Evolutionary conservation across 1,140 invertebrate species (phyloP).

Genomic region (Bombus balteatus): DNA sequence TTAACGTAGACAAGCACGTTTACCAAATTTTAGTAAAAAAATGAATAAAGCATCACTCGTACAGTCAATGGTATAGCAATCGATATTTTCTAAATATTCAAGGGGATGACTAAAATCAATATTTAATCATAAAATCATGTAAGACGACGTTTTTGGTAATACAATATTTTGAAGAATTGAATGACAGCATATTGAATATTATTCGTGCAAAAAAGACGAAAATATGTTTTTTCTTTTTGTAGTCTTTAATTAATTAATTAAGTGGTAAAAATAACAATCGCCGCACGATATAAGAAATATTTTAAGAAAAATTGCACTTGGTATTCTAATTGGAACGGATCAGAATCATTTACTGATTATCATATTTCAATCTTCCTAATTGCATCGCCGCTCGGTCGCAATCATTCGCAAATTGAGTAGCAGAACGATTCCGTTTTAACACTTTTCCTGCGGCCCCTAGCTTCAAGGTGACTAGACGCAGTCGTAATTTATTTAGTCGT

Average conservation of each 20-base stretch:
- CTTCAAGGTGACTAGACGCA: not conserved
- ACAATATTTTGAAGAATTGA: too few species aligned
- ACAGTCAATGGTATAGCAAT: too few species aligned
- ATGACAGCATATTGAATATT: too few species aligned
- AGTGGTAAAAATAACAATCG: not conserved
- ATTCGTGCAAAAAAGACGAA: too few species aligned
- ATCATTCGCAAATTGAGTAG: slow-evolving; percentile 24
- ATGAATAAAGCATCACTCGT: too few species aligned
- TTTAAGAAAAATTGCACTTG: not conserved
- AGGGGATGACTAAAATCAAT: too few species aligned
- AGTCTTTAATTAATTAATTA: not conserved
- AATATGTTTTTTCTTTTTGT: too few species aligned
- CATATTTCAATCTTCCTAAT: not conserved
- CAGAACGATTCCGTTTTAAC: not conserved
- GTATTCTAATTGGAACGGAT: not conserved
- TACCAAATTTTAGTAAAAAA: too few species aligned
- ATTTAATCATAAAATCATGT: too few species aligned
- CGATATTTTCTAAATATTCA: too few species aligned
- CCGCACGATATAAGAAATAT: not conserved
- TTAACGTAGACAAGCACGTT: too few species aligned
- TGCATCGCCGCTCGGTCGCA: not conserved
- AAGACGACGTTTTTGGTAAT: too few species aligned
- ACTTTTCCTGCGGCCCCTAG: not conserved
- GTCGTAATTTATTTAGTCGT: not conserved
- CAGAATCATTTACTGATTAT: not conserved